phyloP scores from a whole-genome alignment of 2,113 vertebrate species.

The Cyphomyrus plagiostoma region DNA sequence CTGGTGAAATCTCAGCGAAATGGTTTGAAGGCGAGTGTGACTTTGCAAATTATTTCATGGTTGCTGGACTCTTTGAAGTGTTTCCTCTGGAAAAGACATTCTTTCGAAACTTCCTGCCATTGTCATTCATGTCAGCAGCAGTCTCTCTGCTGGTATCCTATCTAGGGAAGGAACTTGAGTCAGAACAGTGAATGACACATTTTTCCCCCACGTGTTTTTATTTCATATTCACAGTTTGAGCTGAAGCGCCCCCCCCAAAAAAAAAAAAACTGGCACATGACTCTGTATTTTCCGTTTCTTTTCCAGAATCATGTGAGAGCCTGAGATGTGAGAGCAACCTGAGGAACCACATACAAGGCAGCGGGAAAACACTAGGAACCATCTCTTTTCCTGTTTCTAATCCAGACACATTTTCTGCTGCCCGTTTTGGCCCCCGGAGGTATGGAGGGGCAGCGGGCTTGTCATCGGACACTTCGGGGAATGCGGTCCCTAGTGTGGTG shows the following conservation, averaged over 20 bases:
- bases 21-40: background rate
- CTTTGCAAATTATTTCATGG: background rate
- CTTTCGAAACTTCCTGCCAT: constrained; percentile 13
- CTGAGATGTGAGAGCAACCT: background rate
- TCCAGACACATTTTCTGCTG: constrained; percentile 16
- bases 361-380: background rate
- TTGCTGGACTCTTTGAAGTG: constrained; percentile 2
- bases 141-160: background rate
- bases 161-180: background rate
- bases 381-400: background rate
- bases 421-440: constrained; percentile 38
- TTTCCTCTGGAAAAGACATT: constrained; percentile 17
- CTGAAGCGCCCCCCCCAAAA: no score
- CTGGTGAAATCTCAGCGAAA: background rate
- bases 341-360: constrained; percentile 21
- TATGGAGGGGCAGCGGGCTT: constrained; percentile 69
- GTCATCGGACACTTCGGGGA: constrained; percentile 48
- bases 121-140: constrained; percentile 10
- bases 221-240: background rate
- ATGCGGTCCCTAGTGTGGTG: constrained; percentile 55
- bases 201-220: background rate
- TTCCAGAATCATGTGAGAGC: constrained; percentile 79
- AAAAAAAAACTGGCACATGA: constrained; percentile 23
- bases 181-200: background rate
- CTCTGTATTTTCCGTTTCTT: constrained; percentile 17